Evolutionary conservation across 2,797 vertebrate species (phyloP), one percentile per base, ranked within the genome.

Genomic region (Ataeniobius toweri): DNA sequence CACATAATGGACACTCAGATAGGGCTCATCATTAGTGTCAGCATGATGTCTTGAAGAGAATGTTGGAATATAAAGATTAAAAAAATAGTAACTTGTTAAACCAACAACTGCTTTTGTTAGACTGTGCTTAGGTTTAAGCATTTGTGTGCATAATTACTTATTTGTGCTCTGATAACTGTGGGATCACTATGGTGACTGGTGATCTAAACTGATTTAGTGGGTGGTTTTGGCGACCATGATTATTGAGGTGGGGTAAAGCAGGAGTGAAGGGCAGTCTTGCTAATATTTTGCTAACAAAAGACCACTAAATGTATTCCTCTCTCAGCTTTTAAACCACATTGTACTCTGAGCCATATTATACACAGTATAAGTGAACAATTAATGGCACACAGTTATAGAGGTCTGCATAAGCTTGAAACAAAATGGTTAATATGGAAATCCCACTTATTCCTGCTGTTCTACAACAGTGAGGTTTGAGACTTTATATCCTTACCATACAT

Each of bases 161-260:
- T 22, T 68, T 41, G 80, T 83, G 72, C 73, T 84, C 78, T 85
- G 85, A 86, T 89, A 83, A 88, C 55, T 84, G 73, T 9, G 9
- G 79, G 78, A 83, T 93, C 88, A 86, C 91, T 88, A 92, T 94
- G 85, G 91, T 89, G 87, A 94, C 90, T 9, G 73, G 75, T 77
- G 80, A 84, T 88, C 86, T 89, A 88, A 85, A 80, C 13, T 69
- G 46, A 82, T 76, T 53, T 73, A 78, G 78, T 71, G 84, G 80
- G 31, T 77, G 55, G 65, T 71, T 82, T 58, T 76, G 18, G 39
- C 5, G 10, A 24, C 24, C 22, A 6, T 13, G 22, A 14, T 24
- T 12, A 12, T 44, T n/a, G 5, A 68, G 39, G 36, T 44, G 36
- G 65, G 39, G 9, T 56, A 3, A 56, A 56, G 55, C 7, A 24